phyloP scores from a whole-genome alignment of 2,888 invertebrate genomes.

The Clepsis dumicolana region DNA sequence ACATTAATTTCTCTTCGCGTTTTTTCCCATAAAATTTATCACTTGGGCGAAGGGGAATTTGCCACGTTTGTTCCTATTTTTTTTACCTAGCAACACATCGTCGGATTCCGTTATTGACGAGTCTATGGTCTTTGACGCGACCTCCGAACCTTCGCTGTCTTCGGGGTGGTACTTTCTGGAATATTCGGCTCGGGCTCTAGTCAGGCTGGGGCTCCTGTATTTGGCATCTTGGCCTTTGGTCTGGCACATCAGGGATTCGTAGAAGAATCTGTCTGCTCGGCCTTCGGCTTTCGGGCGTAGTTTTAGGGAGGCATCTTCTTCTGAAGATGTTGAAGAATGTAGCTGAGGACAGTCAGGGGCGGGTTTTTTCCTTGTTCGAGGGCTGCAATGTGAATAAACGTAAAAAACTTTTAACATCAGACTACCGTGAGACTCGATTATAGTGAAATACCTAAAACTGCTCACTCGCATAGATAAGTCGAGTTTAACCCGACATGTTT shows the following conservation, averaged over 20 bases:
- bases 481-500: too few relatives aligned
- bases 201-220: conserved; percentile 52
- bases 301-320: conserved; percentile 61
- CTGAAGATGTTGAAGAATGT: conserved; percentile 70
- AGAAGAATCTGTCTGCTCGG: conserved; percentile 72
- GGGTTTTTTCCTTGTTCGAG: conserved; percentile 60
- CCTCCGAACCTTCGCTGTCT: conserved; percentile 69
- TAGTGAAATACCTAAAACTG: too few relatives aligned
- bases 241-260: conserved; percentile 76
- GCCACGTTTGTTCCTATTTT: conserved; percentile 66
- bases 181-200: conserved; percentile 60
- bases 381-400: conserved; percentile 52
- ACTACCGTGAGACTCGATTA: too few relatives aligned
- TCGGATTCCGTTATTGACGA: conserved; percentile 71
- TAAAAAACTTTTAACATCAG: too few relatives aligned
- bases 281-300: conserved; percentile 60
- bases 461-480: too few relatives aligned
- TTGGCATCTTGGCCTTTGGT: conserved; percentile 49
- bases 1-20: conserved; percentile 65
- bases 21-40: conserved; percentile 79
- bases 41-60: conserved; percentile 75
- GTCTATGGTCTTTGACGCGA: conserved; percentile 68
- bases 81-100: conserved; percentile 65
- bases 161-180: conserved; percentile 65
- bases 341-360: conserved; percentile 60